Conservation (phyloP, 2,888 invertebrate genomes). For the Xestia sexstrigata region DNA sequence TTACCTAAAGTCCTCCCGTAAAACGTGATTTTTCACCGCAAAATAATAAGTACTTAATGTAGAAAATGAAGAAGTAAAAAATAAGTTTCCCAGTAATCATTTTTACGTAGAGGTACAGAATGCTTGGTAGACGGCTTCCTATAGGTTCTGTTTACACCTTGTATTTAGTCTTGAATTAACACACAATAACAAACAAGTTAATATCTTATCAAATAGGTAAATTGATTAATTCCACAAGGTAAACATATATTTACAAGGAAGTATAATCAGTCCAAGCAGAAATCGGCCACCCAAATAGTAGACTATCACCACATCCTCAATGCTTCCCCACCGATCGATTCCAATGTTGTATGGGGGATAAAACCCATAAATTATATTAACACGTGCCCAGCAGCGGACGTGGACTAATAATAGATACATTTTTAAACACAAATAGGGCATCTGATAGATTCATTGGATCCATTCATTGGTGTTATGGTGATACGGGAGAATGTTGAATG, state of each 20-base stretch:
- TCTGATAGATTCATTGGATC: slow-evolving; percentile 63
- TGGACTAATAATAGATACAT: slow-evolving; percentile 67
- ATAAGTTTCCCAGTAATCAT: no score
- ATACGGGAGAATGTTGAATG: slow-evolving; percentile 18
- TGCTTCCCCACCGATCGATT: slow-evolving; percentile 57
- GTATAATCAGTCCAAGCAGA: slow-evolving; percentile 41
- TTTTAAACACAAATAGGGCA: slow-evolving; percentile 61
- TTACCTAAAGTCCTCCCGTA: no score
- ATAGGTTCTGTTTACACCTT: no score
- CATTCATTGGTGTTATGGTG: slow-evolving; percentile 51
- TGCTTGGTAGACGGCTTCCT: no score
- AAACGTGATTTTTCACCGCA: no score
- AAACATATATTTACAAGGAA: slow-evolving; percentile 38
- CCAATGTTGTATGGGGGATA: slow-evolving; percentile 59
- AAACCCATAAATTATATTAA: slow-evolving; percentile 71
- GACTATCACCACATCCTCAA: slow-evolving; percentile 65
- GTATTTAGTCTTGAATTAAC: background rate
- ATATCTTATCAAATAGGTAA: background rate
- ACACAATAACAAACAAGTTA: background rate
- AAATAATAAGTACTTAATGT: no score
- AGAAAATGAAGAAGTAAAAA: no score
- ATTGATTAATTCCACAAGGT: background rate
- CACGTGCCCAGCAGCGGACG: slow-evolving; percentile 73
- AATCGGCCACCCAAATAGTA: slow-evolving; percentile 64
- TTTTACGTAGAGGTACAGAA: no score